Evolutionary conservation across 2,888 invertebrate genomes (phyloP).

Genomic region (Leucophenga montana): DNA sequence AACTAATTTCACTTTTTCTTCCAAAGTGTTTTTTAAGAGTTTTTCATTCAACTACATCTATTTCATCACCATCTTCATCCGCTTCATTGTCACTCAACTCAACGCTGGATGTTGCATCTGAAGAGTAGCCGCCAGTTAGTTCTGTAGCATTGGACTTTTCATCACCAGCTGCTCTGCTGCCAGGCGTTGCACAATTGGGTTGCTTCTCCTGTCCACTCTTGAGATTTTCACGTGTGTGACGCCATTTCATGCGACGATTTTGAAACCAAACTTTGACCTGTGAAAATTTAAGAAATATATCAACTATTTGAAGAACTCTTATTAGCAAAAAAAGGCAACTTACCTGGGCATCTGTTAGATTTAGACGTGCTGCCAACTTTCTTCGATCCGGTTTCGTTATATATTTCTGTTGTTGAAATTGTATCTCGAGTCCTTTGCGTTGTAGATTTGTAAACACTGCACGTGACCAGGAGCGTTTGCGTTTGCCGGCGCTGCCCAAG

Average conservation of each 20-base stretch:
- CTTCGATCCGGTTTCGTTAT: conserved; percentile 95
- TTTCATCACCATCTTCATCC: conserved; percentile 67
- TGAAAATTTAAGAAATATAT: too few relatives aligned
- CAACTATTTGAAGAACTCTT: conserved; percentile 25
- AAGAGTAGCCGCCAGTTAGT: conserved; percentile 52
- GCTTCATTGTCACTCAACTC: conserved; percentile 62
- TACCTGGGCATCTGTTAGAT: conserved; percentile 95
- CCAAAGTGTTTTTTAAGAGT: too few relatives aligned
- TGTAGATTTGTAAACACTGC: conserved; percentile 96
- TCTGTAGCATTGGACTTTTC: conserved; percentile 33
- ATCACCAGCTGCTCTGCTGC: conserved; percentile 4
- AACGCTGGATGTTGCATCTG: conserved; percentile 62
- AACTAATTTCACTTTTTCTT: too few relatives aligned
- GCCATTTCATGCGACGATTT: conserved; percentile 90
- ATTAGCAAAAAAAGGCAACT: conserved; percentile 22
- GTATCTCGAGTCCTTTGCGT: conserved; percentile 91
- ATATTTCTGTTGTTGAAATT: conserved; percentile 95
- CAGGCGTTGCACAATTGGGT: conserved; percentile 37
- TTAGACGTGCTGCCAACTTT: conserved; percentile 91
- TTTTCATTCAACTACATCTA: conserved; percentile 67
- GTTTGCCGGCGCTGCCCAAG: conserved; percentile 74
- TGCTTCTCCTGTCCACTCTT: conserved; percentile 72
- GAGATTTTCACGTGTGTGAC: conserved; percentile 82
- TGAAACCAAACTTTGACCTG: conserved; percentile 96
- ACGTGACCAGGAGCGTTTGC: conserved; percentile 94